Base-by-base conservation (phyloP, 2,113 vertebrate genomes). In the Nesoenas mayeri region DNA sequence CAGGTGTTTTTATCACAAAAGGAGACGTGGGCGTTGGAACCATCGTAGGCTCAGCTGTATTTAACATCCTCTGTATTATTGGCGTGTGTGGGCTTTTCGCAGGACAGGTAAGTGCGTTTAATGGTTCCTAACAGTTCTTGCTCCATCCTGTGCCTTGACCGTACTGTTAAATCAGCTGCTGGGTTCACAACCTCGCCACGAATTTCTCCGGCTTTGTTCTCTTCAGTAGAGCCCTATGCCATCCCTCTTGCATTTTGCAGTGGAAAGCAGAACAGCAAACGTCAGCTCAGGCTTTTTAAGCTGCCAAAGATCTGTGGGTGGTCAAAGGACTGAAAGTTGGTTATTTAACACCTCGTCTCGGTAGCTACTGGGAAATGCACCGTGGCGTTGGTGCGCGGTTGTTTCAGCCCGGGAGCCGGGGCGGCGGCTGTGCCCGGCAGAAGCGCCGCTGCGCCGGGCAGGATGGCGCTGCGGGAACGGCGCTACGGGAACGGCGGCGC, bases 1-100 rank as follows among this genome's bases (percentile, higher is more conserved):
- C 98, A 99, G 99, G 99, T 42, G 99, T 99, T 92, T 99, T 99
- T 97, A 99, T 99, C 96, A 99, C 99, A 64, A 99, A 99, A 97
- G 99, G 99, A 24, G 99, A 99, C 0, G 99, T 99, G 13, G 99
- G 99, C 8, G 99, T 99, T 38, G 99, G 99, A 79, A 99, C 99
- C 94, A 99, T 99, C 8, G 99, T 99, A 79, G 99, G 99, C 95
- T 99, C 99, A 0, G 99, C 99, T 3, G 99, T 99, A 62, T 99
- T 99, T 97, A 99, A 99, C 96, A 99, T 99, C 83, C 99, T 99
- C 96, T 99, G 99, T 91, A 99, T 99, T 96, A 99, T 99, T 61
- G 99, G 99, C 12, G 98, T 99, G 81, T 99, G 99, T 65, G 99
- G 99, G 72, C 98, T 99, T 94, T 99, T 99, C 57, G 98, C 99